Percentiles rank a stretch among this genome's conserved stretches.
These are phyloP conservation scores for Periparus ater DNA, from an alignment of 2,797 vertebrate genomes.

Conservation along the genomic window DNA sequence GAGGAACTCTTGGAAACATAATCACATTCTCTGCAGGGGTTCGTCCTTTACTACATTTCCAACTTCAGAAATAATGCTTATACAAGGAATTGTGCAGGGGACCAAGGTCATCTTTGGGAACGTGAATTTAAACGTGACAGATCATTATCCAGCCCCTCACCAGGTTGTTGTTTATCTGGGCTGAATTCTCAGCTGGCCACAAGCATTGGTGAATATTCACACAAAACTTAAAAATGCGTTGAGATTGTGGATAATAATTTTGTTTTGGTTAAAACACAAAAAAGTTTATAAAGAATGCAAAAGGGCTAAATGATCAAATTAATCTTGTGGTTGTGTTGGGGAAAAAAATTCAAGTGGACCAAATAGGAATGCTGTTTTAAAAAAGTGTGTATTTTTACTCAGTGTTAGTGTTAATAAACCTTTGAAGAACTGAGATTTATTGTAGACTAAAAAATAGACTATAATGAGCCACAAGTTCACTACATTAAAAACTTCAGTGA, in stretches of 20 bases:
- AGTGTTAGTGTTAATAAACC: not conserved
- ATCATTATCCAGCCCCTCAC: not conserved
- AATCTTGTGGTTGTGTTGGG: not conserved
- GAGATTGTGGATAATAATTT: not conserved
- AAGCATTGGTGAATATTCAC: not conserved
- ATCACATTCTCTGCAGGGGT: not conserved
- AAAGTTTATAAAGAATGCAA: not conserved
- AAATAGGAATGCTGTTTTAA: not conserved
- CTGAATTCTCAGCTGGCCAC: not conserved
- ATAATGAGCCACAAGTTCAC: not conserved
- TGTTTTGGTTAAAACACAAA: not conserved
- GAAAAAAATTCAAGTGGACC: not conserved
- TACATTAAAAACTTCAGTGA: not conserved
- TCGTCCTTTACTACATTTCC: not conserved
- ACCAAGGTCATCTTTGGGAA: not conserved
- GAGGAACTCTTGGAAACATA: not conserved
- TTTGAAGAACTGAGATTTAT: conserved; percentile 39
- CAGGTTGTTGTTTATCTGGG: not conserved
- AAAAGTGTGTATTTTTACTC: not conserved
- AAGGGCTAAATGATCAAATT: not conserved
- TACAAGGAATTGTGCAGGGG: not conserved
- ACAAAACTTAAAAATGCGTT: not conserved
- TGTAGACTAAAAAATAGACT: conserved; percentile 22
- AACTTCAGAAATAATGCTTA: not conserved
- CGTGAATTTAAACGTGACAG: not conserved